phyloP scores from a whole-genome alignment of 2,113 vertebrate genomes.

The Pygoscelis adeliae region DNA sequence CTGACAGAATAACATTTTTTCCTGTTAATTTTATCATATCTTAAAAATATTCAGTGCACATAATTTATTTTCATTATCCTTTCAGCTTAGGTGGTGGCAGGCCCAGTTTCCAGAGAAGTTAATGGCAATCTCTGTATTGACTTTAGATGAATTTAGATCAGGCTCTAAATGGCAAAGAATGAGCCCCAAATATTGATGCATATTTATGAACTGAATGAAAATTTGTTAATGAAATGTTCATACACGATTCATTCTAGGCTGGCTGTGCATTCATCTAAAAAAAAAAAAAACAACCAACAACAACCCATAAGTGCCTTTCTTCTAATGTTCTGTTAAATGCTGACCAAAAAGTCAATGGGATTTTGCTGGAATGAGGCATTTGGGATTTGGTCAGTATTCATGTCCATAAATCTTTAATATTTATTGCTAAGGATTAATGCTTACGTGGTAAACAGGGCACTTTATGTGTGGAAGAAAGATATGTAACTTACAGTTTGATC shows the following conservation, averaged over 20 bases:
- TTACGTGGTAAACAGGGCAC: neutral
- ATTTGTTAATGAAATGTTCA: conserved; percentile 45
- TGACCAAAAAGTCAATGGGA: conserved; percentile 15
- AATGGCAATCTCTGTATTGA: conserved; percentile 1
- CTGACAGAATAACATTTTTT: neutral
- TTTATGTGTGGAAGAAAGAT: neutral
- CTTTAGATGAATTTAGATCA: neutral
- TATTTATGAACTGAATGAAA: conserved; percentile 17
- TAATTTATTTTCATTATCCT: conserved; percentile 25
- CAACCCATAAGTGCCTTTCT: neutral
- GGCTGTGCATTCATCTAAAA: neutral
- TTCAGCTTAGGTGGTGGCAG: neutral
- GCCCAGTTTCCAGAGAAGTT: neutral
- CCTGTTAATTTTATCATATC: conserved; percentile 9
- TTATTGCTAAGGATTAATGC: neutral
- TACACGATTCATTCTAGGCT: neutral
- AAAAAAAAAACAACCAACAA: neutral
- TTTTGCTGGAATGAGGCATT: conserved; percentile 4
- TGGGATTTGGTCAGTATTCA: conserved; percentile 10
- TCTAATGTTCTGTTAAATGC: neutral
- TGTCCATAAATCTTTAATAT: neutral
- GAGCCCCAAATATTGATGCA: conserved; percentile 13
- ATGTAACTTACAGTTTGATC: neutral
- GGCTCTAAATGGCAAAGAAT: neutral
- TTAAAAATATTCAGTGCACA: neutral